Conservation (phyloP, 2,113 vertebrate genomes). For the Hystrix brachyura region DNA sequence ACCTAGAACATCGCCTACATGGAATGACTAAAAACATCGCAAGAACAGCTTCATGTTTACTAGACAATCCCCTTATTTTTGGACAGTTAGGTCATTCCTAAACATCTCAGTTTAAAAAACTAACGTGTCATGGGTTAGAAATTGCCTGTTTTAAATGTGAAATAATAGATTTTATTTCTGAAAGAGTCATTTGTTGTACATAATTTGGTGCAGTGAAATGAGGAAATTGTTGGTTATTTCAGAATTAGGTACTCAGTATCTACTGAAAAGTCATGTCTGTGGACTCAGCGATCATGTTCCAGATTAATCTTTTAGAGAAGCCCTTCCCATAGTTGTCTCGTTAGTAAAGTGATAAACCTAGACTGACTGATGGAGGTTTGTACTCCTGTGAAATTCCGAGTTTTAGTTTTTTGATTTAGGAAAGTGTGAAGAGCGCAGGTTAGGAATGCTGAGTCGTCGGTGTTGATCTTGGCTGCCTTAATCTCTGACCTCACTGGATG, state of each 20-base stretch:
- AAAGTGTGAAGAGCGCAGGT: not conserved
- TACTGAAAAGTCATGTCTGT: not conserved
- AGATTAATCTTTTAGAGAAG: not conserved
- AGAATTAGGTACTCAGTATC: constrained; percentile 48
- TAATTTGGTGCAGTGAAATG: constrained; percentile 17
- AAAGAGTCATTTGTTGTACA: not conserved
- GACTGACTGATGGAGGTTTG: not conserved
- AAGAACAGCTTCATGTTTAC: not conserved
- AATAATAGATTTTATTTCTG: constrained; percentile 55
- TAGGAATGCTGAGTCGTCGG: not conserved
- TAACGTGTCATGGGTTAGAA: not conserved
- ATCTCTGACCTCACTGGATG: not conserved
- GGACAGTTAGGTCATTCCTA: constrained; percentile 13
- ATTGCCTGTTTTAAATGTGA: not conserved
- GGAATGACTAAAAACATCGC: not conserved
- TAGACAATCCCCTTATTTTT: not conserved
- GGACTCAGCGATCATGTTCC: constrained; percentile 15
- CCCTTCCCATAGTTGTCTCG: not conserved
- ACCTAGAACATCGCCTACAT: not conserved
- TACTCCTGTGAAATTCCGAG: not conserved
- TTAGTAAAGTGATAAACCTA: not conserved
- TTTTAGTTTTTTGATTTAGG: constrained; percentile 31
- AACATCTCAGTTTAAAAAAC: constrained; percentile 8
- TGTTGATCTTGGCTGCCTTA: not conserved
- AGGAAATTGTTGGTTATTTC: constrained; percentile 19